phyloP scores from a whole-genome alignment of 2,888 invertebrate genomes.

The Polyploca ridens region DNA sequence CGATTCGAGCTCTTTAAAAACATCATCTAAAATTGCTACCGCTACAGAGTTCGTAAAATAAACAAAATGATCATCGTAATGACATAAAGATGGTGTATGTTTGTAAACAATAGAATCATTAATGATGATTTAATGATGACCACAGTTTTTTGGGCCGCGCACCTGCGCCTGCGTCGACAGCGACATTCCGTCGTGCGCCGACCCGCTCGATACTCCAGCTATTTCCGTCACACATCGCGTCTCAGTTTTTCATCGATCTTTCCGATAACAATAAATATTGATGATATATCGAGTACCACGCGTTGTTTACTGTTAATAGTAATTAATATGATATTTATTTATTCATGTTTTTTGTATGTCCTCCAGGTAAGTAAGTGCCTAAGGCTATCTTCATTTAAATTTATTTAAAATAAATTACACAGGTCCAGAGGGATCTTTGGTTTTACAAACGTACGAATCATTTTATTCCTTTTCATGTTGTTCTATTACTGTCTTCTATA shows the following conservation, averaged over 20 bases:
- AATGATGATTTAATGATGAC: constrained; percentile 22
- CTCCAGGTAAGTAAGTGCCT: no score
- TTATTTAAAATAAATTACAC: no score
- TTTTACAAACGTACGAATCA: no score
- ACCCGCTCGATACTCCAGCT: constrained; percentile 38
- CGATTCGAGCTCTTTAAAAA: no score
- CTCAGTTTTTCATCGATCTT: constrained; percentile 41
- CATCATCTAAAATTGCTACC: neutral
- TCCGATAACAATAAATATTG: constrained; percentile 62
- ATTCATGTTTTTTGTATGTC: neutral
- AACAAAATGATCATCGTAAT: neutral
- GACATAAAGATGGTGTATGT: constrained; percentile 11
- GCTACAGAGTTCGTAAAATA: neutral
- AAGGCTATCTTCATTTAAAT: no score
- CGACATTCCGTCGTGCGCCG: constrained; percentile 65
- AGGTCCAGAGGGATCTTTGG: no score
- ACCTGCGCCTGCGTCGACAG: constrained; percentile 34
- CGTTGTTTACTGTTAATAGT: constrained; percentile 21
- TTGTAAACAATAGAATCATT: constrained; percentile 24
- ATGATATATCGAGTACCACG: constrained; percentile 37
- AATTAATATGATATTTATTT: constrained; percentile 15
- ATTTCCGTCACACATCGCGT: constrained; percentile 55
- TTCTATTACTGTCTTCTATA: no score
- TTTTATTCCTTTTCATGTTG: no score
- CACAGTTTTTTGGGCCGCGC: constrained; percentile 21